phyloP scores from a whole-genome alignment of 1,140 invertebrate genomes.

The Drosophila virilis region DNA sequence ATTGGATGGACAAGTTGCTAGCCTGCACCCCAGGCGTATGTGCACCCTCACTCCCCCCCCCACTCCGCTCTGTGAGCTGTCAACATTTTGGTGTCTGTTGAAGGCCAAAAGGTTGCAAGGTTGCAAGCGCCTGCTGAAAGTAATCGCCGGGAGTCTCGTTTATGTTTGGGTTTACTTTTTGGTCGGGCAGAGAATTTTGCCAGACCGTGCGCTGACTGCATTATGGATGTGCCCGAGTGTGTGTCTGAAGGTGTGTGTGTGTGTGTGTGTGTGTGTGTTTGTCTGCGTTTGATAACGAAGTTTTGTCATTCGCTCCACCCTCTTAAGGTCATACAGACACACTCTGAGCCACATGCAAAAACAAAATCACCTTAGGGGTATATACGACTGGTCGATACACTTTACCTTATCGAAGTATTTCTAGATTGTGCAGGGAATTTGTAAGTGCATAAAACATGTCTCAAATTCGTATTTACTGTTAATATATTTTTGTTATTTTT shows the following conservation, averaged over 20 bases:
- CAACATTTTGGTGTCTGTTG: conserved; percentile 8
- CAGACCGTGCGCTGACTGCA: conserved; percentile 10
- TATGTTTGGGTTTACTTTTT: conserved; percentile 22
- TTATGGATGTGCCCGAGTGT: not conserved
- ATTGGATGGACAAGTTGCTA: conserved; percentile 6
- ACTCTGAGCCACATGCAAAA: not conserved
- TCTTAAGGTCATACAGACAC: conserved; percentile 25
- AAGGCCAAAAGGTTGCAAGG: conserved; percentile 31
- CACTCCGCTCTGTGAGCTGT: not conserved
- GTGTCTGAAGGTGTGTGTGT: not conserved
- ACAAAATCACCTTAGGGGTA: not conserved
- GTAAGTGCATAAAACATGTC: too few species aligned
- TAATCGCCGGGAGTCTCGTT: conserved; percentile 12
- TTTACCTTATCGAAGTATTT: not conserved
- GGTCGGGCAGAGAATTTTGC: not conserved
- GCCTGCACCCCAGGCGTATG: not conserved
- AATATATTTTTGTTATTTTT: too few species aligned
- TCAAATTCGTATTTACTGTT: too few species aligned
- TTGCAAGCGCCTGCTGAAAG: conserved; percentile 15
- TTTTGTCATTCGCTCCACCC: conserved; percentile 25
- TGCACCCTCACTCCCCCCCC: too few species aligned
- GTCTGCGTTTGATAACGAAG: conserved; percentile 35
- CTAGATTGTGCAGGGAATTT: not conserved
- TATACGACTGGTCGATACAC: not conserved
- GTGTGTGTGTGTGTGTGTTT: conserved; percentile 8